phyloP scores from a whole-genome alignment of 1,140 invertebrate genomes.

The Drosophila kikkawai region DNA sequence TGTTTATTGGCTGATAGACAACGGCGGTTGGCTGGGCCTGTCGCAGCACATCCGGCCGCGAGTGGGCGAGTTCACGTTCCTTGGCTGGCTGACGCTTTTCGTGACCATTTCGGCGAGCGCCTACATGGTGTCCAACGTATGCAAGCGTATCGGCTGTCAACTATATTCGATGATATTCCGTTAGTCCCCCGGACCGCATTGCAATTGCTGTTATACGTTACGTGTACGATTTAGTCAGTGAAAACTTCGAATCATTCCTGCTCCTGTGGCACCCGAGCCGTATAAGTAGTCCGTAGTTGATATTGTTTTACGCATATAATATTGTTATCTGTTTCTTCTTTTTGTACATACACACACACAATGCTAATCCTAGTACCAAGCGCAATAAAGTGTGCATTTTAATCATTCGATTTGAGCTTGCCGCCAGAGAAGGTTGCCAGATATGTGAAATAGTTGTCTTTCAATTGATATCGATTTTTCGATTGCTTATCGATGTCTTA shows the following conservation, averaged over 20 bases:
- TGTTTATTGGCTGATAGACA: constrained; percentile 89
- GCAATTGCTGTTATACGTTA: constrained; percentile 22
- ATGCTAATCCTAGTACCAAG: constrained; percentile 60
- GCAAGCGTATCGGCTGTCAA: constrained; percentile 77
- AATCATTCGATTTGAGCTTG: constrained; percentile 3
- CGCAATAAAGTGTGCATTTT: constrained; percentile 54
- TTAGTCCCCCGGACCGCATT: constrained; percentile 26
- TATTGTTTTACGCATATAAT: constrained; percentile 63
- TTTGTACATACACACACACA: constrained; percentile 64
- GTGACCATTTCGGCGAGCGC: constrained; percentile 73
- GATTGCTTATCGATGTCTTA: neutral
- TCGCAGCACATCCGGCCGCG: constrained; percentile 77
- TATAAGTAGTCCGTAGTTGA: constrained; percentile 47
- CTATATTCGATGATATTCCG: constrained; percentile 82
- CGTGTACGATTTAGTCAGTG: constrained; percentile 54
- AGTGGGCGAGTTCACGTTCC: constrained; percentile 72
- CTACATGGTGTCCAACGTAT: constrained; percentile 76
- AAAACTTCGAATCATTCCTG: constrained; percentile 72
- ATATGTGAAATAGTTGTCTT: neutral
- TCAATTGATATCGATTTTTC: no score
- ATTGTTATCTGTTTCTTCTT: constrained; percentile 66
- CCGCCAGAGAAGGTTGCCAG: constrained; percentile 5
- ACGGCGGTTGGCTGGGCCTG: constrained; percentile 89
- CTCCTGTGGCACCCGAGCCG: constrained; percentile 42
- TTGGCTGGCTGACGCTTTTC: constrained; percentile 81